Evolutionary conservation across 2,888 invertebrate genomes (phyloP).

Genomic region (Trichogramma dendrolimi): DNA sequence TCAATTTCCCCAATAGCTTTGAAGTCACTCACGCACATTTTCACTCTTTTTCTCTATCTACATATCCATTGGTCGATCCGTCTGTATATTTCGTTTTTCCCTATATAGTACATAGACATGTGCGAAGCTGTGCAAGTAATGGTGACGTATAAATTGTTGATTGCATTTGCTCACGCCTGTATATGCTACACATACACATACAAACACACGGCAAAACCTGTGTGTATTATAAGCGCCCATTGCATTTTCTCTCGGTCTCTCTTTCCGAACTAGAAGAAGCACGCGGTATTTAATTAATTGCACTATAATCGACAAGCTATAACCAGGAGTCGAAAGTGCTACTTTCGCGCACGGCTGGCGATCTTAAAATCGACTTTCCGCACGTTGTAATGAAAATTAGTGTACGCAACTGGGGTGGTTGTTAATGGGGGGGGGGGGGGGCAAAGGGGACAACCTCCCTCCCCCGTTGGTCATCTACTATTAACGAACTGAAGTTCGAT

Average conservation of each 20-base stretch:
- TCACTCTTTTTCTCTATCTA: conserved; percentile 1
- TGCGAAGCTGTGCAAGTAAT: conserved; percentile 18
- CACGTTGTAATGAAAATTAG: no score
- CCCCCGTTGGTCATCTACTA: no score
- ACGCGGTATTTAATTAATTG: no score
- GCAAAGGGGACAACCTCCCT: no score
- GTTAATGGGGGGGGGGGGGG: no score
- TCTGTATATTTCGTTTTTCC: background rate
- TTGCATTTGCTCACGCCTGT: conserved; percentile 24
- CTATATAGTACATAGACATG: conserved; percentile 2
- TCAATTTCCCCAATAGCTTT: no score
- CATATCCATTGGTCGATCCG: background rate
- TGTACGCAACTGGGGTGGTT: no score
- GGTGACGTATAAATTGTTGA: conserved; percentile 35
- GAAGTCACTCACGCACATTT: conserved; percentile 1
- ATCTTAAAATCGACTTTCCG: no score
- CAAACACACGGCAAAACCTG: conserved; percentile 5
- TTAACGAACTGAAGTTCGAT: no score
- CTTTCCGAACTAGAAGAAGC: background rate
- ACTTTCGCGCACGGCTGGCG: no score
- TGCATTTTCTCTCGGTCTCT: conserved; percentile 4
- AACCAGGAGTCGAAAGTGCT: no score
- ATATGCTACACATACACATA: conserved; percentile 8
- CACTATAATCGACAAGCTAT: no score
- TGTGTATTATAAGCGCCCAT: background rate